Percentiles rank a stretch among this genome's conserved stretches.
phyloP scores from a whole-genome alignment of 2,113 vertebrate genomes.

The Etheostoma cragini region DNA sequence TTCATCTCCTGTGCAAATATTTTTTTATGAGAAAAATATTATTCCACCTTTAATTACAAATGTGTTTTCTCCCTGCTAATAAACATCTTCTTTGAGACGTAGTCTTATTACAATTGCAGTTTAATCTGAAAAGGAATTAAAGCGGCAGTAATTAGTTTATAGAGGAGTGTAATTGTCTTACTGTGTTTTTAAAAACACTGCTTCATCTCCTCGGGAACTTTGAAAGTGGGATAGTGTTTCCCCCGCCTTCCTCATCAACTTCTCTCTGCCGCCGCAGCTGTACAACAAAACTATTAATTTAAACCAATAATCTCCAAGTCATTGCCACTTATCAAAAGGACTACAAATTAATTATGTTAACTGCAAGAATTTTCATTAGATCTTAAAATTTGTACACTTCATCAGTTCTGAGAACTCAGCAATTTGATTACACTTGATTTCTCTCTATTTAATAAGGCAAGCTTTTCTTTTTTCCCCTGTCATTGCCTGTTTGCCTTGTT shows the following conservation, averaged over 20 bases:
- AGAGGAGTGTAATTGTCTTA: constrained; percentile 83
- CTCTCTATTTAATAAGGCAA: constrained; percentile 79
- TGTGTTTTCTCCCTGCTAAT: constrained; percentile 69
- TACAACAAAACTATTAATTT: constrained; percentile 81
- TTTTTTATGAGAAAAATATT: constrained; percentile 73
- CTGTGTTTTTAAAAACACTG: constrained; percentile 78
- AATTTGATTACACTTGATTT: constrained; percentile 82
- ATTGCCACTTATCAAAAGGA: constrained; percentile 83
- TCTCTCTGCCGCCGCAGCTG: constrained; percentile 49
- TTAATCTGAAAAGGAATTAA: constrained; percentile 85
- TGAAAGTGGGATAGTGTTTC: constrained; percentile 77
- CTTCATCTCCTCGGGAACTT: constrained; percentile 81
- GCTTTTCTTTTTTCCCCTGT: constrained; percentile 59
- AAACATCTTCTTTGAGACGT: constrained; percentile 76
- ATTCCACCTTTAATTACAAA: constrained; percentile 82
- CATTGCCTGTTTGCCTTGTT: constrained; percentile 33
- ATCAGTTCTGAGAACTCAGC: constrained; percentile 81
- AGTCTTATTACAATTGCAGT: constrained; percentile 78
- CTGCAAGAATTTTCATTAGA: constrained; percentile 81
- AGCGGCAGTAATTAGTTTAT: constrained; percentile 82
- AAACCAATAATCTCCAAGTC: constrained; percentile 83
- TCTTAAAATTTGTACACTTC: constrained; percentile 80
- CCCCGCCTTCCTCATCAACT: constrained; percentile 50
- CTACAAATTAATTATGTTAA: constrained; percentile 84
- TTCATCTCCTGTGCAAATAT: constrained; percentile 65